Conservation (phyloP, 2,888 invertebrate species). For the Tolmerus cingulatus region DNA sequence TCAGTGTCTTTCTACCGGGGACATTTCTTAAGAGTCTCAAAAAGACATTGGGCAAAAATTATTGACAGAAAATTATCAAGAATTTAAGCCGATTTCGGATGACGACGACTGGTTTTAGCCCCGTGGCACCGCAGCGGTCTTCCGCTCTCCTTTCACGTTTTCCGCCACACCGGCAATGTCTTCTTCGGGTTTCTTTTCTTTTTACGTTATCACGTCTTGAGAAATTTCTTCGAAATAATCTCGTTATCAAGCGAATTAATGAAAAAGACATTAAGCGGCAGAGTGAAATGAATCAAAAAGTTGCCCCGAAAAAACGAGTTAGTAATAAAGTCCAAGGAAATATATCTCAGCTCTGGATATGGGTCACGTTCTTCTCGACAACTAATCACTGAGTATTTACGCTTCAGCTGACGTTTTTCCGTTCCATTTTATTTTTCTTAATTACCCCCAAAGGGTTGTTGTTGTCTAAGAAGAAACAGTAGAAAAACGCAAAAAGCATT, state of each 20-base stretch:
- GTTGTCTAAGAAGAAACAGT: neutral
- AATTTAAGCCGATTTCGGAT: neutral
- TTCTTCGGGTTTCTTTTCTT: neutral
- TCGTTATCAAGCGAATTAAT: constrained; percentile 28
- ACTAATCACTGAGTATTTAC: neutral
- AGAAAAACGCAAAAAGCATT: neutral
- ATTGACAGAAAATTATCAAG: neutral
- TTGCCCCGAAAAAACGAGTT: neutral
- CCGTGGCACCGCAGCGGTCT: neutral
- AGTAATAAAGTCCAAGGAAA: neutral
- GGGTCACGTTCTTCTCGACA: neutral
- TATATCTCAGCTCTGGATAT: neutral
- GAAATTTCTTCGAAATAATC: constrained; percentile 14
- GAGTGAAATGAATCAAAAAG: neutral
- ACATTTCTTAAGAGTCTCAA: neutral
- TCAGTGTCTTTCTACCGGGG: neutral
- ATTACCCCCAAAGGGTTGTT: neutral
- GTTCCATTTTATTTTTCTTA: neutral
- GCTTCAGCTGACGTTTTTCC: neutral
- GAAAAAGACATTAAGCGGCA: constrained; percentile 26
- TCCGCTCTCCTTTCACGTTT: neutral
- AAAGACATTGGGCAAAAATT: neutral
- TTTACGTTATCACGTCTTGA: neutral
- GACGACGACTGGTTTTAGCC: neutral
- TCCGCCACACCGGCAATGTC: neutral